Percentiles rank a stretch among this genome's conserved stretches.
These are phyloP conservation scores for Heteromormyrus szaboi DNA, from an alignment of 2,797 vertebrate species.

Conservation along the genomic window DNA sequence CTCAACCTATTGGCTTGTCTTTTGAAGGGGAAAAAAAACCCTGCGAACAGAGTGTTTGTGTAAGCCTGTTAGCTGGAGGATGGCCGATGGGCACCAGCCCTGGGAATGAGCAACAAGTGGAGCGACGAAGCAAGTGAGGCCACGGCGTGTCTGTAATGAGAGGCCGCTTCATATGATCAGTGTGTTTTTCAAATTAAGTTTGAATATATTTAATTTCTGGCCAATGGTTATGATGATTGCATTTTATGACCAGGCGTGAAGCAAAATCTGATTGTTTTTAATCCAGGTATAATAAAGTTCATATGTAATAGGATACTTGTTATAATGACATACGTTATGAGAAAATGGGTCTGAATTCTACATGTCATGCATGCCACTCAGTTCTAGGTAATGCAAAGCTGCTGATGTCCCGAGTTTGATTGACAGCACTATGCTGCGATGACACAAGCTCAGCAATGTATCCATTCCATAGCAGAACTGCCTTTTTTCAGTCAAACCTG, in stretches of 20 bases:
- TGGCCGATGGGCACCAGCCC: not conserved
- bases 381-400: not conserved
- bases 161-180: not conserved
- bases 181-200: not conserved
- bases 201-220: not conserved
- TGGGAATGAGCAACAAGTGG: not conserved
- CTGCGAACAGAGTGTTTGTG: not conserved
- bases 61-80: not conserved
- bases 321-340: not conserved
- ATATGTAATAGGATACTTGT: not conserved
- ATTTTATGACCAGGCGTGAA: not conserved
- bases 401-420: not conserved
- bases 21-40: not conserved
- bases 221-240: not conserved
- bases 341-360: not conserved
- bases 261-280: not conserved
- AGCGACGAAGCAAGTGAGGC: not conserved
- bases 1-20: not conserved
- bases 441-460: not conserved
- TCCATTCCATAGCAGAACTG: not conserved
- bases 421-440: not conserved
- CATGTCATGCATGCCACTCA: not conserved
- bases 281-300: not conserved
- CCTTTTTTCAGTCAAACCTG: not conserved
- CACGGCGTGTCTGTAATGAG: not conserved